A percentile compares a stretch with the other conserved stretches of the same genome.
Conservation (phyloP, 2,113 vertebrate genomes). For the Conger conger region DNA sequence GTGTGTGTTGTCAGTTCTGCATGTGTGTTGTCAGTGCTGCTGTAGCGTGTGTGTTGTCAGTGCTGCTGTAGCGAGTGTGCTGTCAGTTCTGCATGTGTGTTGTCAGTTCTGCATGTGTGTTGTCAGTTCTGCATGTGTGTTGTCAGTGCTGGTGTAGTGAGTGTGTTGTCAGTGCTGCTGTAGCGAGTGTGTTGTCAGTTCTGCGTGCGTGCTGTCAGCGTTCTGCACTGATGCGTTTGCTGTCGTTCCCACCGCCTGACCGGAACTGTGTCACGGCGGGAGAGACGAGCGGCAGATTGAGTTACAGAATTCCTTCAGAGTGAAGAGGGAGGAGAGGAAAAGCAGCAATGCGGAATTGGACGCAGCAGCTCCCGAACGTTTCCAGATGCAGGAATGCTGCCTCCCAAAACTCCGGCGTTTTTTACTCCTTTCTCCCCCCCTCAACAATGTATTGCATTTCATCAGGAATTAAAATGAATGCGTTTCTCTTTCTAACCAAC, state of each 20-base stretch:
- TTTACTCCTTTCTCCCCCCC: slow-evolving; percentile 26
- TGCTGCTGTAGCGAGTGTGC: neutral
- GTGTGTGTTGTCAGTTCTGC: neutral
- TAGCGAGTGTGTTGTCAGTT: neutral
- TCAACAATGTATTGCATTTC: slow-evolving; percentile 57
- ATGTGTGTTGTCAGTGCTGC: neutral
- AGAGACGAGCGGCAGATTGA: slow-evolving; percentile 47
- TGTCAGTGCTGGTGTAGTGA: too few species aligned
- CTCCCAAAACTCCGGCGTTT: slow-evolving; percentile 33
- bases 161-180: neutral
- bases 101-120: too few species aligned
- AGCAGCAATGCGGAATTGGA: slow-evolving; percentile 38
- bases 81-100: neutral
- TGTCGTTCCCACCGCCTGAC: neutral
- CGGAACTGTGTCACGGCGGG: slow-evolving; percentile 24
- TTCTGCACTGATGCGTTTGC: neutral
- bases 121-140: neutral
- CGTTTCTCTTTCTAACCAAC: slow-evolving; percentile 1
- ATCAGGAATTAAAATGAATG: slow-evolving; percentile 39
- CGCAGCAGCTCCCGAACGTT: slow-evolving; percentile 58
- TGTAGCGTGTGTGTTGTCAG: neutral
- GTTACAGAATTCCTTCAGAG: slow-evolving; percentile 54
- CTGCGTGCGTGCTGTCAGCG: too few species aligned
- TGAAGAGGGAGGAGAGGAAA: slow-evolving; percentile 42
- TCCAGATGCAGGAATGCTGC: slow-evolving; percentile 67